These are phyloP conservation scores for Conopomorpha cramerella DNA, from an alignment of 1,140 invertebrate genomes.

Conservation along the genomic window DNA sequence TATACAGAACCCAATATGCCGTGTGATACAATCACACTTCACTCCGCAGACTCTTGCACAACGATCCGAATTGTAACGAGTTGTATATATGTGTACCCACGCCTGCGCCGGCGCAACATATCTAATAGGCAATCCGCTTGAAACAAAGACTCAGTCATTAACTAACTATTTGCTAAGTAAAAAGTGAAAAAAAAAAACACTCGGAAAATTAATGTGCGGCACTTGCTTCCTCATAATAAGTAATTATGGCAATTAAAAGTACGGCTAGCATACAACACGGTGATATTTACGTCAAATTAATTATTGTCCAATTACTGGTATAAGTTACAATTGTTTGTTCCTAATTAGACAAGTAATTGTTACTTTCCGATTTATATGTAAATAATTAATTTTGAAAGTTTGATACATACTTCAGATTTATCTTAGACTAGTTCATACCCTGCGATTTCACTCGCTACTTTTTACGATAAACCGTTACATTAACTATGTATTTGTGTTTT, in stretches of 20 bases:
- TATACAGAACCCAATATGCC: too few relatives aligned
- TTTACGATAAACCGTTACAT: too few relatives aligned
- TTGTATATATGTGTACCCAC: conserved; percentile 17
- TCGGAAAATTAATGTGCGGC: conserved; percentile 38
- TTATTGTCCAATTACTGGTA: conserved; percentile 42
- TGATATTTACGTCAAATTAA: conserved; percentile 15
- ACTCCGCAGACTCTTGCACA: conserved; percentile 27
- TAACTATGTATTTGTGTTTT: too few relatives aligned
- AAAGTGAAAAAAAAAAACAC: conserved; percentile 33
- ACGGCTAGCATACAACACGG: conserved; percentile 30
- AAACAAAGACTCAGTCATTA: conserved; percentile 46
- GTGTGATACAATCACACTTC: too few relatives aligned
- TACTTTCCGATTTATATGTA: too few relatives aligned
- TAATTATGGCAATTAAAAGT: conserved; percentile 48
- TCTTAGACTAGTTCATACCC: too few relatives aligned
- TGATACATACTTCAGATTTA: too few relatives aligned
- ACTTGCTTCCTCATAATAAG: conserved; percentile 47
- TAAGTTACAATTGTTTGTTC: conserved; percentile 20
- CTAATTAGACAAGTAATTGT: conserved; percentile 27
- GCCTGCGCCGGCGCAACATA: conserved; percentile 32
- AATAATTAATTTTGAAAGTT: too few relatives aligned
- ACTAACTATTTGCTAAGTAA: conserved; percentile 42
- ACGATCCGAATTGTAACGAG: conserved; percentile 35
- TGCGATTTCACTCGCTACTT: too few relatives aligned
- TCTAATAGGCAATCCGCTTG: conserved; percentile 30